A percentile compares a stretch with the other conserved stretches of the same genome.
Evolutionary conservation across 2,113 vertebrate genomes (phyloP).

Genomic region (Tachysurus vachellii): DNA sequence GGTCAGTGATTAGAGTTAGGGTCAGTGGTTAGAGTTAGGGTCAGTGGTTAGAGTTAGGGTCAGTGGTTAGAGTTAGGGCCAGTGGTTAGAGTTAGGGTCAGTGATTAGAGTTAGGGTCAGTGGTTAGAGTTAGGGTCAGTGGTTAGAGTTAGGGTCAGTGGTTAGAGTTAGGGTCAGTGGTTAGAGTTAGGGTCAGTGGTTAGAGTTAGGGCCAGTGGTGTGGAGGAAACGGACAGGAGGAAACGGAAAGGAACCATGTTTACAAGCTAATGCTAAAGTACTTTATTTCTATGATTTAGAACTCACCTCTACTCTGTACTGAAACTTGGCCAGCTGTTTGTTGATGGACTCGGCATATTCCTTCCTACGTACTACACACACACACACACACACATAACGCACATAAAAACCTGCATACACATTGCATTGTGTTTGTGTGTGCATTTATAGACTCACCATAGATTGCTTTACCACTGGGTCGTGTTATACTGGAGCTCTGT

Average conservation of each 20-base stretch:
- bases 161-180: no score
- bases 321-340: conserved; percentile 66
- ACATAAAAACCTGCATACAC: neutral
- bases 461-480: conserved; percentile 81
- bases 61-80: no score
- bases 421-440: neutral
- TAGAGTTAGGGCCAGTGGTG: neutral
- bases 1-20: no score
- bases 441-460: conserved; percentile 76
- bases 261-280: neutral
- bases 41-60: no score
- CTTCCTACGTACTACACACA: conserved; percentile 79
- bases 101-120: no score
- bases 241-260: neutral
- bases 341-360: conserved; percentile 75
- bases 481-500: conserved; percentile 58
- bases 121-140: no score
- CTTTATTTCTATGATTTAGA: neutral
- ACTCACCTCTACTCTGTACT: conserved; percentile 85
- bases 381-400: conserved; percentile 14
- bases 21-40: no score
- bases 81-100: no score
- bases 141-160: no score
- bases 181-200: no score
- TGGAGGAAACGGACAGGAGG: no score